phyloP scores from a whole-genome alignment of 2,888 invertebrate species.

The Morinoia aosen region DNA sequence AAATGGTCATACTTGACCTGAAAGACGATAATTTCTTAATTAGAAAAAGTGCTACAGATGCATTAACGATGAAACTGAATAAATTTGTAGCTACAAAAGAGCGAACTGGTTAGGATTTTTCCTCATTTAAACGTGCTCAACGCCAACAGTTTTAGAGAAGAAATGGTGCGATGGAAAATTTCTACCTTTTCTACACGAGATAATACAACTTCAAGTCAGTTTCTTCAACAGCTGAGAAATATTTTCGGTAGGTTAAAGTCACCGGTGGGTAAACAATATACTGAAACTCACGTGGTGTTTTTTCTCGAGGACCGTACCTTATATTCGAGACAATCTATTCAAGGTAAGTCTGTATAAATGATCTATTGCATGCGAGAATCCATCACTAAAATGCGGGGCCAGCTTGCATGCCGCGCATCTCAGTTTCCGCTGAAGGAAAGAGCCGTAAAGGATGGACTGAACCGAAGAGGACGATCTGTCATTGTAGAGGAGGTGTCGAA shows the following conservation, averaged over 20 bases:
- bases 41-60: not conserved
- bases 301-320: no score
- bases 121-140: not conserved
- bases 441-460: not conserved
- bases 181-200: not conserved
- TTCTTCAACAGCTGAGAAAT: no score
- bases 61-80: no score
- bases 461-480: not conserved
- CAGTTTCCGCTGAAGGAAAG: not conserved
- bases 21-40: not conserved
- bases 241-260: no score
- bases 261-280: no score
- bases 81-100: no score
- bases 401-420: not conserved
- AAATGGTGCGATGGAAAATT: not conserved
- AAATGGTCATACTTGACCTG: not conserved
- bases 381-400: not conserved
- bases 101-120: not conserved
- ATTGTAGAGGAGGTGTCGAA: slow-evolving; percentile 20
- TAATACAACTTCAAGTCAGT: no score
- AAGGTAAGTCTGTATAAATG: no score
- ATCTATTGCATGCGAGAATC: not conserved
- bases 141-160: not conserved
- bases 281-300: no score
- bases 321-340: no score